Evolutionary conservation across 2,888 invertebrate species (phyloP), one percentile per base, ranked within the genome.

Genomic region (Caenorhabditis becei): DNA sequence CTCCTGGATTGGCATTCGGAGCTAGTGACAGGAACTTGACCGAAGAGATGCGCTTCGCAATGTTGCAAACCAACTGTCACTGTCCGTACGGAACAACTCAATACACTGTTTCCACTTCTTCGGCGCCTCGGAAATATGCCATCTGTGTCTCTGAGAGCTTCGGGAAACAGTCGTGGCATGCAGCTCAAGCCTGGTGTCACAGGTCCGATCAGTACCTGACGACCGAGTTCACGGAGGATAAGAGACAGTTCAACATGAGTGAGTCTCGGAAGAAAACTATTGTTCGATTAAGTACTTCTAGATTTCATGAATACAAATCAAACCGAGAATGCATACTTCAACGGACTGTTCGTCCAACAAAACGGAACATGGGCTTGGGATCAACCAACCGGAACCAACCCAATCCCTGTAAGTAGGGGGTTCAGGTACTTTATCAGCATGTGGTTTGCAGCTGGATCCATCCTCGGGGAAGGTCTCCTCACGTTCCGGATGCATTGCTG

Each of bases 311-410:
- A 67, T n/a, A 1, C 14, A 28, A 28, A n/a, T 0, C 26, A 54
- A 28, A 14, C 26, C 11, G 54, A 23, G 16, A 54, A 54, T 10
- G 54, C 26, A 16, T 56, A 41, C 32, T 53, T 65, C 37, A 67
- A 56, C 20, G 67, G 67, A 16, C 41, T 67, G 20, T 44, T 28
- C 4, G 10, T 3, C n/a, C n/a, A n/a, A 28, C 28, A 67, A n/a
- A 56, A 67, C 16, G 56, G 56, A 20, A 28, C 47, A 1, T 67
- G 67, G 67, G 20, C 32, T 11, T 67, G 67, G 67, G 67, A 67
- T 28, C 67, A 67, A 7, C 67, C 44, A n/a, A 24, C 28, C 1
- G 67, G 47, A 16, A 28, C 56, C 41, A 16, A 18, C 37, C 20
- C 18, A n/a, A n/a, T 67, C 47, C 67, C 67, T 14, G 67, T 67